Evolutionary conservation across 2,113 vertebrate genomes (phyloP).

Genomic region (Ifrita kowaldi): DNA sequence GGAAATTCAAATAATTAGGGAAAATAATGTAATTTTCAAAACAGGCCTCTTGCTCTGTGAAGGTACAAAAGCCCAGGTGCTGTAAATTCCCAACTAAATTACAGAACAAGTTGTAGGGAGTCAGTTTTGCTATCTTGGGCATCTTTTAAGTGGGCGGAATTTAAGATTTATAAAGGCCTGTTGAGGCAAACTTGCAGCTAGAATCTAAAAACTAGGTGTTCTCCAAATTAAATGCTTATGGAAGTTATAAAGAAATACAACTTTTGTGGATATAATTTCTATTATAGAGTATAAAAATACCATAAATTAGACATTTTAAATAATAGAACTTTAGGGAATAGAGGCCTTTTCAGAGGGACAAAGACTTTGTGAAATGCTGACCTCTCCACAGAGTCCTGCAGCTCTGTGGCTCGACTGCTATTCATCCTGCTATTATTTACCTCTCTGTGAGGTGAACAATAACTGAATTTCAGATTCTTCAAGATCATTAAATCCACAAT

Average conservation of each 20-base stretch:
- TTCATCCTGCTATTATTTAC: constrained; percentile 53
- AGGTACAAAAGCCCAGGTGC: neutral
- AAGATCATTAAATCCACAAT: constrained; percentile 57
- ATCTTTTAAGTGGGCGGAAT: neutral
- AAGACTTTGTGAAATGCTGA: neutral
- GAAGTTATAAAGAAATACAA: neutral
- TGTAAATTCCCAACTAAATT: neutral
- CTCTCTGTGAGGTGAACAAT: constrained; percentile 44
- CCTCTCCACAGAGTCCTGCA: neutral
- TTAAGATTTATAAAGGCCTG: neutral
- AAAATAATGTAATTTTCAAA: constrained; percentile 15
- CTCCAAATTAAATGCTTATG: neutral
- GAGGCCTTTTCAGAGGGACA: constrained; percentile 22
- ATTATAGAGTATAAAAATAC: neutral
- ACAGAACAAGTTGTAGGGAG: neutral
- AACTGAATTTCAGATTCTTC: constrained; percentile 58
- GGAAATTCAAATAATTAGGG: neutral
- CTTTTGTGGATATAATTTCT: constrained; percentile 23
- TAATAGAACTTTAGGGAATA: neutral
- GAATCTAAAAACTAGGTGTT: neutral
- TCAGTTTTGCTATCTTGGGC: neutral
- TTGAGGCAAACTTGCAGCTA: neutral
- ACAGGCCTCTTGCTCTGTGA: neutral
- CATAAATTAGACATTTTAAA: constrained; percentile 40
- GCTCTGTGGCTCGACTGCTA: neutral